phyloP scores from a whole-genome alignment of 1,140 invertebrate species.

The Drosophila asahinai region DNA sequence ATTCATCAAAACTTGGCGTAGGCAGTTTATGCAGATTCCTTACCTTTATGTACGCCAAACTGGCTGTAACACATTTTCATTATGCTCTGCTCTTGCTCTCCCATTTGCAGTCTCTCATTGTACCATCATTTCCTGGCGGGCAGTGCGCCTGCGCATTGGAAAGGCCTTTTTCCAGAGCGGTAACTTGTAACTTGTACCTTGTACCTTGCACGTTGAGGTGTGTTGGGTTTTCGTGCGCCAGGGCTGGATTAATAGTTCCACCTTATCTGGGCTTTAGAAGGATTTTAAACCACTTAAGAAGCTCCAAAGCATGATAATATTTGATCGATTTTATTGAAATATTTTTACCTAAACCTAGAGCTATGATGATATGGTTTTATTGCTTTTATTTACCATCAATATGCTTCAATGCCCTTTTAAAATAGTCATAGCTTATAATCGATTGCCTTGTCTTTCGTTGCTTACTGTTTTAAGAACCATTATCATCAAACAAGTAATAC shows the following conservation, averaged over 20 bases:
- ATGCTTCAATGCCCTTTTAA: too few species aligned
- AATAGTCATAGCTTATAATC: too few species aligned
- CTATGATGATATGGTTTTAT: too few species aligned
- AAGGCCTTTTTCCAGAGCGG: constrained; percentile 29
- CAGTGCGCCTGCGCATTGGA: constrained; percentile 58
- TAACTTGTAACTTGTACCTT: constrained; percentile 10
- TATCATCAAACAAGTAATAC: background rate
- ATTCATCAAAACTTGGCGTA: constrained; percentile 61
- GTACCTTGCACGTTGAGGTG: constrained; percentile 6
- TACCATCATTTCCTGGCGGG: constrained; percentile 15
- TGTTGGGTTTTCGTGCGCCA: constrained; percentile 22
- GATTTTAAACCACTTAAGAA: background rate
- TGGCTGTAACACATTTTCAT: constrained; percentile 61
- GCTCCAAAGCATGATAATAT: background rate
- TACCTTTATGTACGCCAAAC: constrained; percentile 44
- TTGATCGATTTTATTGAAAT: background rate
- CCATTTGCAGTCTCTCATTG: constrained; percentile 17
- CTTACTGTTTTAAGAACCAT: background rate
- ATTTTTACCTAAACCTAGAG: too few species aligned
- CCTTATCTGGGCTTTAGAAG: background rate
- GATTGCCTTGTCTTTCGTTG: too few species aligned
- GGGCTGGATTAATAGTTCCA: constrained; percentile 15
- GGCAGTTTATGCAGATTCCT: constrained; percentile 48
- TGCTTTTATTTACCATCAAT: too few species aligned
- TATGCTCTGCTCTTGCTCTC: constrained; percentile 30